Evolutionary conservation across 2,888 invertebrate genomes (phyloP), one percentile per base, ranked within the genome.

Genomic region (Mythimna impura): DNA sequence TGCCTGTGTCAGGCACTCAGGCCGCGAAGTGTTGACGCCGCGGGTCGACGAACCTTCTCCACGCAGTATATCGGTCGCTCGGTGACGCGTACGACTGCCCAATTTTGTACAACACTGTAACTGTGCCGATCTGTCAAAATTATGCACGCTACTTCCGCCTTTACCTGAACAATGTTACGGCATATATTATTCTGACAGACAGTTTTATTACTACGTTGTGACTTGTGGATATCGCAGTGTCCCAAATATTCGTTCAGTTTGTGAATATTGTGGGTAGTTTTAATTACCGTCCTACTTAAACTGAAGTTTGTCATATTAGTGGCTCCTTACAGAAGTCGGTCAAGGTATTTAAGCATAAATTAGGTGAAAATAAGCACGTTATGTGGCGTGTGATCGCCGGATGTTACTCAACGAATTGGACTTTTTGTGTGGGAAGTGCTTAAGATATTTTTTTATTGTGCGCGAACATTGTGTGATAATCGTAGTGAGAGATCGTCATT

Each of bases 11-110:
- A 87, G 60, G 40, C 61, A n/a, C 61, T 40, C 40, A 12, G 40
- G 60, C 77, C 82, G 86, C 87, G 86, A 87, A 89, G 88, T 88
- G 86, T 87, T 87, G 88, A 85, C 85, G 86, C 82, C 82, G 78
- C 88, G 83, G 93, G 93, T 94, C 94, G 89, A 89, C 91, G 95
- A 94, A 93, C 95, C 87, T 84, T 86, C 88, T 89, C 87, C 86
- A 88, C 89, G 85, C 84, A 74, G 89, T 90, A 90, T 91, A 89
- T 91, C 91, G 91, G 90, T 88, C 89, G 89, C 84, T 88, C 88
- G 85, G 87, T 89, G 87, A 85, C 88, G 90, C 89, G 87, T 81
- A 88, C 87, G 86, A 87, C 89, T 91, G 89, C 90, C 88, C 89
- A 88, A 90, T 92, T 90, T 90, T 88, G 87, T 88, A 80, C 86